Conservation (phyloP, 64 coral and sea anemone species). For the Stylophora pistillata region DNA sequence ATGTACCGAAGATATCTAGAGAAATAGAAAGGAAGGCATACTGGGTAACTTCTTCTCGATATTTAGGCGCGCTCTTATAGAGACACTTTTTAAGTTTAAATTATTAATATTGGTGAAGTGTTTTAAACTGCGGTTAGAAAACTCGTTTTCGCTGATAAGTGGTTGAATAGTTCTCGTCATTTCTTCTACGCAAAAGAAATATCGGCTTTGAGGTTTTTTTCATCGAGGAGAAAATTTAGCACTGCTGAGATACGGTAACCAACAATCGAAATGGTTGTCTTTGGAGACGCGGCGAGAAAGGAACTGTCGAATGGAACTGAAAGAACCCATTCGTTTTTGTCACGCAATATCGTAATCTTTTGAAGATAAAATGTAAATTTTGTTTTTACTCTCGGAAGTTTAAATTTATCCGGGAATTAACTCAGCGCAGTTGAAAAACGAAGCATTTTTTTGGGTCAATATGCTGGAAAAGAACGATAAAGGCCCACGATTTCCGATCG, state of each 20-base stretch:
- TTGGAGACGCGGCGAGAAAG: background rate
- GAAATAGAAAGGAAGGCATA: too few species aligned
- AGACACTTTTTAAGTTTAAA: background rate
- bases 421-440: too few species aligned
- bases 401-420: too few species aligned
- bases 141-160: background rate
- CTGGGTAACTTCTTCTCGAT: background rate
- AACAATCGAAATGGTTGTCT: background rate
- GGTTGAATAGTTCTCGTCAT: background rate
- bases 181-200: background rate
- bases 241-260: background rate
- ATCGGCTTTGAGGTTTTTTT: background rate
- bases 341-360: too few species aligned
- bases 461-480: too few species aligned
- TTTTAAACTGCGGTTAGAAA: background rate
- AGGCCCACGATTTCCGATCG: too few species aligned
- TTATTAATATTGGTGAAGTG: background rate
- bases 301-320: too few species aligned
- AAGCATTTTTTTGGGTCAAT: too few species aligned
- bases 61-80: background rate
- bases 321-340: too few species aligned
- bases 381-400: too few species aligned
- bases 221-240: background rate
- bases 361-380: too few species aligned
- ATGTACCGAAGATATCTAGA: too few species aligned